These are phyloP conservation scores for Heliothis virescens DNA, from an alignment of 1,140 invertebrate species.

Conservation along the genomic window DNA sequence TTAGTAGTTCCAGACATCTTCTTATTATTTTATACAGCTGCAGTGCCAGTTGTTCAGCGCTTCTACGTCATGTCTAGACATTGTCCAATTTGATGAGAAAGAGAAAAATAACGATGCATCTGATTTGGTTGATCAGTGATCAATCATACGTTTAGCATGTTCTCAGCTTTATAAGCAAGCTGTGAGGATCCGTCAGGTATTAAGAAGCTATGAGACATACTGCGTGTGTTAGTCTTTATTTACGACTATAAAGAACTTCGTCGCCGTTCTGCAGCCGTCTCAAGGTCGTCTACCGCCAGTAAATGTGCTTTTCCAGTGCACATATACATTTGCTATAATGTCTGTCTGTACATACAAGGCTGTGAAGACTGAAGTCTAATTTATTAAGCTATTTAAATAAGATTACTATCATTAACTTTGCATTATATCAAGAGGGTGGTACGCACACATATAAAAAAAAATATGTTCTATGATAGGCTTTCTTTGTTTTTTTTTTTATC, in stretches of 20 bases:
- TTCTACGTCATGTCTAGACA: too few relatives aligned
- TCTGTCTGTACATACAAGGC: neutral
- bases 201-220: neutral
- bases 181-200: neutral
- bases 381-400: neutral
- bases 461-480: too few relatives aligned
- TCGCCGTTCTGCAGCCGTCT: neutral
- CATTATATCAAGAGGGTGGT: too few relatives aligned
- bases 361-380: conserved; percentile 9
- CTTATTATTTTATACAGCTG: too few relatives aligned
- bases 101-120: neutral
- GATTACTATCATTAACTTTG: neutral
- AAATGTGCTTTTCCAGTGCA: conserved; percentile 12
- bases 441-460: too few relatives aligned
- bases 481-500: too few relatives aligned
- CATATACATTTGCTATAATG: neutral
- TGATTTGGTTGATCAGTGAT: neutral
- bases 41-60: too few relatives aligned
- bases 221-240: neutral
- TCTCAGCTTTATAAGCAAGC: neutral
- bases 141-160: neutral
- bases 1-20: too few relatives aligned
- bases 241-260: neutral
- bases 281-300: neutral
- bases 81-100: too few relatives aligned